Evolutionary conservation across 2,113 vertebrate species (phyloP), one percentile per base, ranked within the genome.

Genomic region (Pyxicephalus adspersus): DNA sequence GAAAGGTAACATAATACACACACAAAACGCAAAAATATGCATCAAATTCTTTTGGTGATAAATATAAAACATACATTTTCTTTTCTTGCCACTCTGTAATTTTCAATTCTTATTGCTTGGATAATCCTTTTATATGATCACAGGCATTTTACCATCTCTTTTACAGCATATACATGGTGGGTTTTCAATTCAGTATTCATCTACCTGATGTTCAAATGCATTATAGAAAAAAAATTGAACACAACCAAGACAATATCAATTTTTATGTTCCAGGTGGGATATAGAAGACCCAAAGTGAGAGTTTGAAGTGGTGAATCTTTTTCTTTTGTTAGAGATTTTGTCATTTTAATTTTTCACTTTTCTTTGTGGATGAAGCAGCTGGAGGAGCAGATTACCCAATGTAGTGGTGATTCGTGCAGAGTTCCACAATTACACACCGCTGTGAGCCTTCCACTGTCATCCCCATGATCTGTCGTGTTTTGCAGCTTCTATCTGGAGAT

Each of bases 111-210:
- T 28, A n/a, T 45, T 52, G 79, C 45, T 60, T 81, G 70, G 64
- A 22, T 70, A 50, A 29, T 45, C 74, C n/a, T 74, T 81, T 58
- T 81, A 74, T 64, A 66, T 74, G 70, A 74, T 81, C 52, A 52
- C 60, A 74, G 52, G n/a, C 68, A 58, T 65, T 74, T 72, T 54
- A 64, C 38, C 70, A 54, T 60, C 63, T 81, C 61, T 65, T 25
- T 50, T 29, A 20, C 50, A 64, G 38, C 51, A 57, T 28, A 51
- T 45, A 11, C 52, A 66, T 31, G 28, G 67, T 38, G 51, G 16
- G 31, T 57, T 73, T 65, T 16, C 63, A 25, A 64, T 45, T 73
- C 57, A 55, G 29, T 73, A 54, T 25, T 57, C 60, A 57, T 65
- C 75, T 64, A 64, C n/a, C 50, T 25, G 25, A 77, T 77, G 61